Evolutionary conservation across 2,888 invertebrate species (phyloP), one percentile per base, ranked within the genome.

Genomic region (Smittia aterrima): DNA sequence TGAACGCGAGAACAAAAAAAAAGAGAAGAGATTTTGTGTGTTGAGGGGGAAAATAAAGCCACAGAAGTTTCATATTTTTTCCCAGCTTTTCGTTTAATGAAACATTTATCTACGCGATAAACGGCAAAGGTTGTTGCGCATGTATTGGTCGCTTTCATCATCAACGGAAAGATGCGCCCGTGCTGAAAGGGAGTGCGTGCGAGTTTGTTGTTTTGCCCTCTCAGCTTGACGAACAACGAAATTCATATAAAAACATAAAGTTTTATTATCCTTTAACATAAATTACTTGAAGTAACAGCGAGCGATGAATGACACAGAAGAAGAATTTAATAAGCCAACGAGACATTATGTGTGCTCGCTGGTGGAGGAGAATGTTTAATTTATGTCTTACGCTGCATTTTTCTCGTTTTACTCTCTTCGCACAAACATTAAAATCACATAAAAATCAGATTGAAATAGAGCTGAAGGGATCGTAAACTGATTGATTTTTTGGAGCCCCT

Each of bases 241-340:
- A 22, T 47, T 47, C 47, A 47, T 47, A 47, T 47, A 47, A 3
- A 16, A 22, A 24, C 58, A 58, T 58, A 58, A 58, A 24, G 2
- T 58, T 58, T 58, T 58, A 58, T 58, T 20, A 58, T 58, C 58
- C 58, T 58, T 58, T 58, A n/a, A 58, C 58, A 58, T 58, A 58
- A 58, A 58, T 58, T 58, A 58, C 58, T 22, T 24, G 58, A 58
- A 58, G 47, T 47, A 47, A 47, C 47, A 47, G n/a, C 58, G 22
- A 24, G 24, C 22, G 24, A 20, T 20, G 22, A 58, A 24, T 24
- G 58, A 58, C 18, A 24, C 58, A 58, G 47, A 47, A 38, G 38
- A 38, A 47, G 24, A 58, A 58, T 58, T 58, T 58, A 58, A 58
- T 58, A 58, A 58, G 58, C 22, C 58, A 58, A 58, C 16, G 58